phyloP scores from a whole-genome alignment of 2,113 vertebrate species.

The Cisticola juncidis region DNA sequence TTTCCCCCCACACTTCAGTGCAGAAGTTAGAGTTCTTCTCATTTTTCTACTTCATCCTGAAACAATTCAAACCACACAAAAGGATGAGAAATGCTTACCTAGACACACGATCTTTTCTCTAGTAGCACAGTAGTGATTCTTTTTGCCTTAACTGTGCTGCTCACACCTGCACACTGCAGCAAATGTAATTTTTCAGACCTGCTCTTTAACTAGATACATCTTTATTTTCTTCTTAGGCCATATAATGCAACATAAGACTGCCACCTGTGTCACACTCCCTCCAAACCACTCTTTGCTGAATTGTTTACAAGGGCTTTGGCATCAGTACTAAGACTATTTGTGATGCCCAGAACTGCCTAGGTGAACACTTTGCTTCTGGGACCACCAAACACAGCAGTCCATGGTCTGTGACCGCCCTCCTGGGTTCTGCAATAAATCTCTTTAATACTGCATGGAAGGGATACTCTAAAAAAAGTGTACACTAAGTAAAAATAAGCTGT shows the following conservation, averaged over 20 bases:
- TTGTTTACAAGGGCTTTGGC: not conserved
- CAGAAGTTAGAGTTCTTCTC: not conserved
- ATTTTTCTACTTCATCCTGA: not conserved
- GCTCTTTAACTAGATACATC: not conserved
- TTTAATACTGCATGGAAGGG: not conserved
- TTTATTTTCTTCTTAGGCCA: not conserved
- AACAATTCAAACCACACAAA: not conserved
- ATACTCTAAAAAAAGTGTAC: not conserved
- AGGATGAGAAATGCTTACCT: not conserved
- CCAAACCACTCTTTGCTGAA: not conserved
- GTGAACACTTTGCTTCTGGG: not conserved
- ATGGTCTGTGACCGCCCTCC: not conserved
- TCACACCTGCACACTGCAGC: not conserved
- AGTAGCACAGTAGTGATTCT: not conserved
- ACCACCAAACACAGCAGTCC: not conserved
- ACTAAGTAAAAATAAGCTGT: slow-evolving; percentile 26
- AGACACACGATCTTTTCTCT: not conserved
- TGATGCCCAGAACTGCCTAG: not conserved
- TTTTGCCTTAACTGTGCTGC: not conserved
- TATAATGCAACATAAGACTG: rapidly evolving
- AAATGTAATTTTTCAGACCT: not conserved
- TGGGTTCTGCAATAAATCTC: not conserved
- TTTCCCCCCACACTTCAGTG: not conserved
- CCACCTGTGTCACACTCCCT: not conserved
- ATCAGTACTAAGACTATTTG: not conserved